Evolutionary conservation across 2,113 vertebrate species (phyloP), one percentile per base, ranked within the genome.

Genomic region (Hippocampus guttulatus): DNA sequence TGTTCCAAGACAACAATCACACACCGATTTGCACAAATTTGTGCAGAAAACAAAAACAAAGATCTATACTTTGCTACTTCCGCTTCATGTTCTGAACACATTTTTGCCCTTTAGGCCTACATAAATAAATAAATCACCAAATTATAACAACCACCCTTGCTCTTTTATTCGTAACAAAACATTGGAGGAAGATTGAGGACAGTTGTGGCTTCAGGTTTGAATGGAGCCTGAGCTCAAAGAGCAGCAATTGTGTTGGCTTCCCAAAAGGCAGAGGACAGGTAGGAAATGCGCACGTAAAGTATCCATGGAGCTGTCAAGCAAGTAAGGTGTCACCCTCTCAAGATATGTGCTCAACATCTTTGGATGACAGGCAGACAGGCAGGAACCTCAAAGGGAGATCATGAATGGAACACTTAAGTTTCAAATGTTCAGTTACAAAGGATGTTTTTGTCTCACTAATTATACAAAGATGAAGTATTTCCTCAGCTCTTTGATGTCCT

Each of bases 371-470:
- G 60, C 81, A 82, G 21, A 11, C 21, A 64, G 38, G 38, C 21
- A 18, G 23, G 43, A 16, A 30, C 11, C 12, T 27, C 5, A 55
- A 82, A 84, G 57, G 27, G 62, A 75, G 75, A 72, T 76, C 45
- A 51, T 78, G 74, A 78, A 74, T 11, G 2, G 64, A 67, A 62
- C 82, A 62, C 74, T 80, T 64, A 45, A 75, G 85, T 86, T 79
- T 81, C 63, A 75, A 75, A 73, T 52, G 81, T 77, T 83, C 77
- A 81, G 67, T 61, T 68, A 82, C 68, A 85, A 86, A 80, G 76
- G 75, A 47, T 20, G 40, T 75, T 85, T 87, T 84, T 87, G 85
- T 89, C 73, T 84, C 65, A 73, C 71, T 80, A 85, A 90, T 89
- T 81, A 85, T 73, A 62, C 81, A 76, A 78, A 76, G 74, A 71